Percentiles rank a stretch among this genome's conserved stretches.
phyloP scores from a whole-genome alignment of 2,888 invertebrate species.

The Dasypolia templi region DNA sequence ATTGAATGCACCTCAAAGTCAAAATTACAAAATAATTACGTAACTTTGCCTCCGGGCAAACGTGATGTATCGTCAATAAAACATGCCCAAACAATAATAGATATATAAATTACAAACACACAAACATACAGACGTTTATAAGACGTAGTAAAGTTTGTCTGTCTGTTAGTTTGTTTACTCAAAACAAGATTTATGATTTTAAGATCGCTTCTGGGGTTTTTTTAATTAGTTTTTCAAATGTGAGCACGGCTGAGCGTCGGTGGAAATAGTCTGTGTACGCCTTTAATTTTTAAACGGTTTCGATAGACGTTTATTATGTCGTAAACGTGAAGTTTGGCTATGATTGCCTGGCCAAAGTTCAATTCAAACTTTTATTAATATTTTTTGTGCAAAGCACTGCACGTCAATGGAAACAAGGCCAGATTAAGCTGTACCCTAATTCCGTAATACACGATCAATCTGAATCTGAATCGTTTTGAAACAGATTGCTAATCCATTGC shows the following conservation, averaged over 20 bases:
- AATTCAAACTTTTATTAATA: no score
- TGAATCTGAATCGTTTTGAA: no score
- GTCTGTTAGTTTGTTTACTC: conserved; percentile 45
- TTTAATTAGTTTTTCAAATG: conserved; percentile 62
- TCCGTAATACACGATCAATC: no score
- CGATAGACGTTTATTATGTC: background rate
- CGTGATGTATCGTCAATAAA: conserved; percentile 31
- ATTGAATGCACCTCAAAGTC: no score
- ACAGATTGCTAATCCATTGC: no score
- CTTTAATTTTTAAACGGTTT: conserved; percentile 2
- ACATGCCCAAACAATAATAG: conserved; percentile 49
- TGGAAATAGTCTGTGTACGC: conserved; percentile 11
- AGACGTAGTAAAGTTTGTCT: conserved; percentile 46
- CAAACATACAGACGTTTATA: conserved; percentile 57
- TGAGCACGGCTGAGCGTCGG: conserved; percentile 5
- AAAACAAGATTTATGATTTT: conserved; percentile 61
- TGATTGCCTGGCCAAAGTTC: no score
- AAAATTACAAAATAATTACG: conserved; percentile 33
- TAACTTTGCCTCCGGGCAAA: conserved; percentile 10
- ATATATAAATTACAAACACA: conserved; percentile 53
- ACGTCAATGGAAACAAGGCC: no score
- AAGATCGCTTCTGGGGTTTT: conserved; percentile 40
- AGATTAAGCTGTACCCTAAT: no score
- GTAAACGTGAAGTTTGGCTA: background rate
- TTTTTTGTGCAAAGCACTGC: no score